Evolutionary conservation across 2,113 vertebrate genomes (phyloP).

Genomic region (Podarcis muralis): DNA sequence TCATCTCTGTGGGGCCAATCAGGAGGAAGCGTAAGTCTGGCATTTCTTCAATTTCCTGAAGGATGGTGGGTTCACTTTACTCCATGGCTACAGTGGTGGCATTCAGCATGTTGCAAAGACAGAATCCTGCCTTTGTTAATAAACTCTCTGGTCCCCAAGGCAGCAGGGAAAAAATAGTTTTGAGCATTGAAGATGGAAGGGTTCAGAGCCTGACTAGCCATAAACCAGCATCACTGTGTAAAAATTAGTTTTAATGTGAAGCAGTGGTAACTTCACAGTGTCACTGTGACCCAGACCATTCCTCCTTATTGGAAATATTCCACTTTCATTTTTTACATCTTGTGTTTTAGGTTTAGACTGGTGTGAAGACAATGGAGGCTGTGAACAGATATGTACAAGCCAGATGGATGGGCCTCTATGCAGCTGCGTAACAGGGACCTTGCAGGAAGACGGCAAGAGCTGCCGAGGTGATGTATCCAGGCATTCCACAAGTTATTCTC

Average conservation of each 20-base stretch:
- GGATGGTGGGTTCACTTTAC: not conserved
- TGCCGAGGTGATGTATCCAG: conserved; percentile 79
- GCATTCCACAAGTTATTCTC: accelerated
- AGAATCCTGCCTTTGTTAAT: not conserved
- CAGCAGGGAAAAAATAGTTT: not conserved
- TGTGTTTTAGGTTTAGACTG: conserved; percentile 84
- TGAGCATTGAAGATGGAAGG: not conserved
- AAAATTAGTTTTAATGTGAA: not conserved
- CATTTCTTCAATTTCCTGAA: not conserved
- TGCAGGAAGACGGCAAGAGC: conserved; percentile 89
- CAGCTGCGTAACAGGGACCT: conserved; percentile 92
- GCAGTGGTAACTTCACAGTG: not conserved
- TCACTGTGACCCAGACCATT: not conserved
- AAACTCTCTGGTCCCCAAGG: not conserved
- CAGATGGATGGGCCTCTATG: conserved; percentile 83
- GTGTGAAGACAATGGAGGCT: conserved; percentile 93
- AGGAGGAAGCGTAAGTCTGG: conserved; percentile 85
- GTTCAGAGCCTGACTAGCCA: not conserved
- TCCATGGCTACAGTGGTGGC: not conserved
- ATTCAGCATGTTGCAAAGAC: not conserved
- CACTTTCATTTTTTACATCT: not conserved
- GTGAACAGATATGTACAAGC: conserved; percentile 96
- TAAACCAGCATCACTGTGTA: not conserved
- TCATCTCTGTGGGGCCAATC: conserved; percentile 93
- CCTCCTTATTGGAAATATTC: not conserved